A percentile compares a stretch with the other conserved stretches of the same genome.
Conservation (phyloP, 2,797 vertebrate genomes). For the Dendrocincla fuliginosa region DNA sequence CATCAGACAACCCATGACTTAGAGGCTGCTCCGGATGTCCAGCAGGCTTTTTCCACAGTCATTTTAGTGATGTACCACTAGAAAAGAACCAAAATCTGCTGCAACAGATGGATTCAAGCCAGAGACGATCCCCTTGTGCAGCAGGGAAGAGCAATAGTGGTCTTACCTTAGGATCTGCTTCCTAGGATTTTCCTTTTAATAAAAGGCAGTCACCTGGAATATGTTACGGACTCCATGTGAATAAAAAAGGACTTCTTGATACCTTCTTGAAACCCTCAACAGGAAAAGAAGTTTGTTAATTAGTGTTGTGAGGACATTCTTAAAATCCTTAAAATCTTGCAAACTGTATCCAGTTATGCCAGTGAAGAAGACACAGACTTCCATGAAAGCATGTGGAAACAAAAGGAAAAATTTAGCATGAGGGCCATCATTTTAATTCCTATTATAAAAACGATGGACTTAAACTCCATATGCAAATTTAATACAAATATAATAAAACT, state of each 20-base stretch:
- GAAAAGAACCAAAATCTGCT: background rate
- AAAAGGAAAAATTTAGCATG: background rate
- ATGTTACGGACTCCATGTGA: background rate
- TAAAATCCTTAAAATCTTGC: background rate
- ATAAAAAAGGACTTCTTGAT: background rate
- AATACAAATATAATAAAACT: slow-evolving; percentile 29
- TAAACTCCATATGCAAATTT: slow-evolving; percentile 9
- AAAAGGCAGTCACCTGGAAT: background rate
- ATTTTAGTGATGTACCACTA: background rate
- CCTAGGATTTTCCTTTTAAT: background rate
- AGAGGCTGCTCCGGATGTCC: background rate
- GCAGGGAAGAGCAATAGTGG: background rate
- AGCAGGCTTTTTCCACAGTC: background rate
- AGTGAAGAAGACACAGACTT: background rate
- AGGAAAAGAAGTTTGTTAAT: background rate
- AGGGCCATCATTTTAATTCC: background rate
- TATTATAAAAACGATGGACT: background rate
- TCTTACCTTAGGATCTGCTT: background rate
- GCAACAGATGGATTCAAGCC: background rate
- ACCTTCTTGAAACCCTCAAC: background rate
- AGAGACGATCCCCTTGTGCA: background rate
- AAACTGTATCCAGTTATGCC: background rate
- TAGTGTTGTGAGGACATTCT: background rate
- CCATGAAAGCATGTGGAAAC: background rate
- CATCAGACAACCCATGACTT: background rate